These are phyloP conservation scores for Ricordea florida DNA, from an alignment of 92 coral and sea anemone genomes.

Conservation along the genomic window DNA sequence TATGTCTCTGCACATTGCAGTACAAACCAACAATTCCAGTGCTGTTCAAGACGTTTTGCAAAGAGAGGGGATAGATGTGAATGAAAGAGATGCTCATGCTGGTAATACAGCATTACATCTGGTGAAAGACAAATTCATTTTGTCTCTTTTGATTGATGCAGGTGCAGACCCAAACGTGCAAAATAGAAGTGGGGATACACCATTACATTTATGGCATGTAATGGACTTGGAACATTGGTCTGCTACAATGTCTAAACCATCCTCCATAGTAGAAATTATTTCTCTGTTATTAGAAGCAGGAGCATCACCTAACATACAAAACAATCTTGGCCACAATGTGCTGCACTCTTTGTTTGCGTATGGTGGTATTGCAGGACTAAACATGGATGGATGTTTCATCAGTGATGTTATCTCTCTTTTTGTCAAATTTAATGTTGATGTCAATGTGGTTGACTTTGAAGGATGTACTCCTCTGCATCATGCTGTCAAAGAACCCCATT, in stretches of 20 bases:
- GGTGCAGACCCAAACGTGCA: slow-evolving; percentile 33
- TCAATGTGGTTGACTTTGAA: slow-evolving; percentile 34
- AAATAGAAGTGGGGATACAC: slow-evolving; percentile 37
- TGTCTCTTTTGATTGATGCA: slow-evolving; percentile 2
- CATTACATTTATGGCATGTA: neutral
- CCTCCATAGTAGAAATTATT: neutral
- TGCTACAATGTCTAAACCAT: neutral
- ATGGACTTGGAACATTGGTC: neutral
- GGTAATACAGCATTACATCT: slow-evolving; percentile 43
- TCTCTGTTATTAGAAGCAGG: slow-evolving; percentile 42
- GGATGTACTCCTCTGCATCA: slow-evolving; percentile 49
- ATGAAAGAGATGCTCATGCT: slow-evolving; percentile 16
- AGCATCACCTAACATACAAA: slow-evolving; percentile 38
- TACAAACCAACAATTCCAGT: too few species aligned
- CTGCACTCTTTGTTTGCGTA: slow-evolving; percentile 33
- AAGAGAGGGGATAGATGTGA: slow-evolving; percentile 19
- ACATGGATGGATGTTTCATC: neutral
- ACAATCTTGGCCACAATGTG: slow-evolving; percentile 20
- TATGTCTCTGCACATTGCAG: too few species aligned
- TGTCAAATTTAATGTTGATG: slow-evolving; percentile 20
- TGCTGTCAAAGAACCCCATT: slow-evolving; percentile 37
- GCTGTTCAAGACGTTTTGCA: too few species aligned
- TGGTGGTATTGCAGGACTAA: slow-evolving; percentile 39
- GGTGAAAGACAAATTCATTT: slow-evolving; percentile 11
- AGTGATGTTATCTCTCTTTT: slow-evolving; percentile 15